Evolutionary conservation across 2,888 invertebrate genomes (phyloP), one percentile per base, ranked within the genome.

Genomic region (Spialia ferax): DNA sequence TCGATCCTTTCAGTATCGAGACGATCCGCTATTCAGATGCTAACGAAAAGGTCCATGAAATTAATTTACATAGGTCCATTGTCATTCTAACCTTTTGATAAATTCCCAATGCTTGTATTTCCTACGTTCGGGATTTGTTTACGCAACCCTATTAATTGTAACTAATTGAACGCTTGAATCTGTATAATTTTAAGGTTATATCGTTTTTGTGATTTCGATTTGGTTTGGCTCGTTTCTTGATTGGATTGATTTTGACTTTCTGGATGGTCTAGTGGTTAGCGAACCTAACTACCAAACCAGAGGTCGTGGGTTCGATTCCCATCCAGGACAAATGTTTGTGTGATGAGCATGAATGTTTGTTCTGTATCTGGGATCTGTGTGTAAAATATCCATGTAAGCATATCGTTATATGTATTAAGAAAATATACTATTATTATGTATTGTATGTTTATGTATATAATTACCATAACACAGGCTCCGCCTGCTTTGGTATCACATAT

Each of bases 31-130:
- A 85, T 89, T 89, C 83, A 87, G 77, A 84, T 85, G 84, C 79
- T 78, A 83, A 84, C 79, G 82, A 83, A 88, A 88, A 85, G 85
- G 86, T 80, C 79, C 76, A 77, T 79, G 83, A 86, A 89, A 87
- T 89, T 88, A 89, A 91, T 91, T 91, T 89, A 84, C 89, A 88
- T 87, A 83, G 84, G 75, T 35, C 82, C 78, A 86, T 87, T 89
- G 86, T 88, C 54, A 11, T 74, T 71, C 80, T 75, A 79, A 78
- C 77, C 85, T 86, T 88, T 86, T 86, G 85, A 88, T 85, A 83
- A 86, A 87, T 83, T 83, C 77, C 70, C 77, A 69, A 72, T 77
- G 20, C 13, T 20, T 32, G 8, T 42, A 20, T n/a, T 22, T 15
- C 26, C 1, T 59, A 15, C 56, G 5, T 45, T 77, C 70, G 79